These are phyloP conservation scores for Tineola bisselliella DNA, from an alignment of 2,888 invertebrate genomes.

Conservation along the genomic window DNA sequence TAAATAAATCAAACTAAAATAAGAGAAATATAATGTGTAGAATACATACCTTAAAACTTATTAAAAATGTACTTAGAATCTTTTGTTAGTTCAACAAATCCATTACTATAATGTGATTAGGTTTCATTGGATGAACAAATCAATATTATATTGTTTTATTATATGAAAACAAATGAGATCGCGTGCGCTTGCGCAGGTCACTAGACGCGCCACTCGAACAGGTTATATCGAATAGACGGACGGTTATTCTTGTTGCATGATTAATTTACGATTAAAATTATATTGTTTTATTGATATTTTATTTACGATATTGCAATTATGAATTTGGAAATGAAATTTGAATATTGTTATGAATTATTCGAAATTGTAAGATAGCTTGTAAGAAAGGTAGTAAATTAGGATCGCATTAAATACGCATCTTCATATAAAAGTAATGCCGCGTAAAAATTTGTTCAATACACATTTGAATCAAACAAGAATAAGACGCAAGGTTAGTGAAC, in stretches of 20 bases:
- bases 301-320: not conserved
- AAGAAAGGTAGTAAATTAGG: no score
- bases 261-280: not conserved
- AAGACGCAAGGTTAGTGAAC: not conserved
- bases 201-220: conserved; percentile 11
- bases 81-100: no score
- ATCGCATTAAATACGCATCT: not conserved
- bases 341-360: no score
- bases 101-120: not conserved
- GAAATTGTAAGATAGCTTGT: no score
- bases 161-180: not conserved
- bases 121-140: not conserved
- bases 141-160: not conserved
- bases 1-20: no score
- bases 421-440: no score
- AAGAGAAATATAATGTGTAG: no score
- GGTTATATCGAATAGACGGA: not conserved
- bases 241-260: not conserved
- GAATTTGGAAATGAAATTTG: not conserved
- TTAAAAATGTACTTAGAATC: no score
- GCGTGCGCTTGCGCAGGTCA: conserved; percentile 6
- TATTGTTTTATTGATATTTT: no score
- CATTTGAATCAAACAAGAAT: not conserved
- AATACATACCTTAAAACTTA: no score
- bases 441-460: no score